Conservation (phyloP, 2,888 invertebrate genomes). For the Aphidius colemani region DNA sequence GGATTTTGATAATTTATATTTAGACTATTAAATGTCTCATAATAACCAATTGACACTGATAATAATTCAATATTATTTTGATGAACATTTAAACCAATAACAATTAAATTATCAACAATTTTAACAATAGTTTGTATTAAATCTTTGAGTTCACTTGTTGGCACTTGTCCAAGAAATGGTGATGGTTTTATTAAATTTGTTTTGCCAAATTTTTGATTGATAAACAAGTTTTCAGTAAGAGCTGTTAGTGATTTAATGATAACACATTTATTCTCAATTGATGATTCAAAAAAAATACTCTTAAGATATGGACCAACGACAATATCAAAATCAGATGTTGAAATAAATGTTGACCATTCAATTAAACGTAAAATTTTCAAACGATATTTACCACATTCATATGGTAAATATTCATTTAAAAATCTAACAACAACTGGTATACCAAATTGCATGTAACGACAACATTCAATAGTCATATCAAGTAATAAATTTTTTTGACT, state of each 20-base stretch:
- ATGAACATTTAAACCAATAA: constrained; percentile 47
- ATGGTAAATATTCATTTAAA: constrained; percentile 49
- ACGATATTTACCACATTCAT: constrained; percentile 46
- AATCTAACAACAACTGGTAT: constrained; percentile 52
- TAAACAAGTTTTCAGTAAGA: constrained; percentile 47
- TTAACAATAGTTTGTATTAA: constrained; percentile 38
- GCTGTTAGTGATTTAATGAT: constrained; percentile 45
- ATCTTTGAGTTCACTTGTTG: constrained; percentile 40
- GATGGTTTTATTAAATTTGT: constrained; percentile 36
- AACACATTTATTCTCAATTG: constrained; percentile 45
- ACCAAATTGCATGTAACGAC: constrained; percentile 50
- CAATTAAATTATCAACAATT: constrained; percentile 41
- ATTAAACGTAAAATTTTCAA: constrained; percentile 47
- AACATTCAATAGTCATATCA: constrained; percentile 48
- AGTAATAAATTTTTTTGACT: constrained; percentile 47
- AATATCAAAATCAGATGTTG: constrained; percentile 33
- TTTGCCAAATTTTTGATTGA: constrained; percentile 41
- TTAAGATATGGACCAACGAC: constrained; percentile 33
- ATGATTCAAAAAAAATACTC: constrained; percentile 49
- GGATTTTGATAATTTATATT: constrained; percentile 37
- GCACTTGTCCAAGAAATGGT: constrained; percentile 47
- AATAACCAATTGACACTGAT: constrained; percentile 47
- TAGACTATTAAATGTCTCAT: constrained; percentile 45
- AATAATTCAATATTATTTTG: constrained; percentile 40
- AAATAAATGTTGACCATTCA: constrained; percentile 49